phyloP scores from a whole-genome alignment of 2,888 invertebrate genomes.

The Ommatoiulus sabulosus region DNA sequence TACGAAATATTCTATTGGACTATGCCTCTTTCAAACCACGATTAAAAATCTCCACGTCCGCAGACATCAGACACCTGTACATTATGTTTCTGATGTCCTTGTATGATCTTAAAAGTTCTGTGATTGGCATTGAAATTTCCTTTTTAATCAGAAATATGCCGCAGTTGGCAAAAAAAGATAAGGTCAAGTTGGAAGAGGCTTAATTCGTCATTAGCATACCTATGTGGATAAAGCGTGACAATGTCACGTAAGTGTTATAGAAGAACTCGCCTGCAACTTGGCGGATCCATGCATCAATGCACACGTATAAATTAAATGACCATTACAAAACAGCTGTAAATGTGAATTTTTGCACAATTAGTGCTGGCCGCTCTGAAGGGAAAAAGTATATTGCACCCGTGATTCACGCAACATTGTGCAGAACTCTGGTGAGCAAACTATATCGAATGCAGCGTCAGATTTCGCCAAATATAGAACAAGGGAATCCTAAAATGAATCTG shows the following conservation, averaged over 20 bases:
- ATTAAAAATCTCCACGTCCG: no score
- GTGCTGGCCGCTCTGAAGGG: background rate
- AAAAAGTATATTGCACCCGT: constrained; percentile 19
- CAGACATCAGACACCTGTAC: no score
- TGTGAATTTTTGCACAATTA: background rate
- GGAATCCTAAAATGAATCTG: no score
- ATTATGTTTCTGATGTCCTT: no score
- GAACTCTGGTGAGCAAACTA: background rate
- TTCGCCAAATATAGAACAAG: background rate
- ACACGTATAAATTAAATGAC: background rate
- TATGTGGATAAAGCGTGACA: background rate
- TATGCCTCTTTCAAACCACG: no score
- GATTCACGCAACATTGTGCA: background rate
- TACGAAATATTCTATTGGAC: no score
- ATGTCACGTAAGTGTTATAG: background rate
- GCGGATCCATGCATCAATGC: constrained; percentile 2
- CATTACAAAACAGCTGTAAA: constrained; percentile 10
- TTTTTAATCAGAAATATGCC: no score
- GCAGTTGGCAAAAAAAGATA: background rate
- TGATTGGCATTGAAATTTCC: no score
- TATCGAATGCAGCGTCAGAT: background rate
- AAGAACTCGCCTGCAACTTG: background rate
- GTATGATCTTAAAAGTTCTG: no score
- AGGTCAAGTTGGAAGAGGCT: no score
- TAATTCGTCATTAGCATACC: no score